A percentile compares a stretch with the other conserved stretches of the same genome.
Evolutionary conservation across 53 echinoderm and acorn worm genomes (phyloP).

Genomic region (Arbacia lixula): DNA sequence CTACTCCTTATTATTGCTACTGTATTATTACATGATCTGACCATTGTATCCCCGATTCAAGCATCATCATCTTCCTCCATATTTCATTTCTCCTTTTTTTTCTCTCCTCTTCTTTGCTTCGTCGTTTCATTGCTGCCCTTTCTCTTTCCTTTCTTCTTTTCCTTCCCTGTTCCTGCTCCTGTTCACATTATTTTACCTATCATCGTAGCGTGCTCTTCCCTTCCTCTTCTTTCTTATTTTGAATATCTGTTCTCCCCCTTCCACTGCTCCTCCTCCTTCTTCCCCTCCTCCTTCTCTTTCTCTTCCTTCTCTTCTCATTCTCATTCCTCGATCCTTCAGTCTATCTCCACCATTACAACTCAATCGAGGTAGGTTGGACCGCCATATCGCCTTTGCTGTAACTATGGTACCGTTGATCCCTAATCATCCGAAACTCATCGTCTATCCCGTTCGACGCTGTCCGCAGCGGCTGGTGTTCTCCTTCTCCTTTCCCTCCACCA

Average conservation of each 20-base stretch:
- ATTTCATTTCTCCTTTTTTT: not conserved
- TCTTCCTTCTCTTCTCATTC: not conserved
- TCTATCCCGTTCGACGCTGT: not conserved
- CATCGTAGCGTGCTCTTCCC: not conserved
- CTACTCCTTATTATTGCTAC: too few relatives aligned
- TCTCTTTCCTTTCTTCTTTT: not conserved
- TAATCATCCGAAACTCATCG: not conserved
- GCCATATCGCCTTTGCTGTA: slow-evolving; percentile 1
- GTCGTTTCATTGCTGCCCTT: not conserved
- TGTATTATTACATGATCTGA: too few relatives aligned
- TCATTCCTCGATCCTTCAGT: not conserved
- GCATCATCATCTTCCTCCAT: not conserved
- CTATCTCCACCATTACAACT: not conserved
- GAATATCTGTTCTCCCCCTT: not conserved
- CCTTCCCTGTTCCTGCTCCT: not conserved
- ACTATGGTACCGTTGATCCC: not conserved
- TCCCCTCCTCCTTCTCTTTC: not conserved
- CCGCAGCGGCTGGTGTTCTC: not conserved
- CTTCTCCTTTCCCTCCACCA: too few relatives aligned
- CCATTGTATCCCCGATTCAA: too few relatives aligned
- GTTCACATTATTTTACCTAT: not conserved
- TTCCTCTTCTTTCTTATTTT: not conserved
- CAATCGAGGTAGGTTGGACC: slow-evolving; percentile 27
- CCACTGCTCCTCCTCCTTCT: not conserved
- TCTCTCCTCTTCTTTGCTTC: not conserved